Percentiles rank a stretch among this genome's conserved stretches.
Evolutionary conservation across 2,888 invertebrate species (phyloP).

Genomic region (Agriopis marginaria): DNA sequence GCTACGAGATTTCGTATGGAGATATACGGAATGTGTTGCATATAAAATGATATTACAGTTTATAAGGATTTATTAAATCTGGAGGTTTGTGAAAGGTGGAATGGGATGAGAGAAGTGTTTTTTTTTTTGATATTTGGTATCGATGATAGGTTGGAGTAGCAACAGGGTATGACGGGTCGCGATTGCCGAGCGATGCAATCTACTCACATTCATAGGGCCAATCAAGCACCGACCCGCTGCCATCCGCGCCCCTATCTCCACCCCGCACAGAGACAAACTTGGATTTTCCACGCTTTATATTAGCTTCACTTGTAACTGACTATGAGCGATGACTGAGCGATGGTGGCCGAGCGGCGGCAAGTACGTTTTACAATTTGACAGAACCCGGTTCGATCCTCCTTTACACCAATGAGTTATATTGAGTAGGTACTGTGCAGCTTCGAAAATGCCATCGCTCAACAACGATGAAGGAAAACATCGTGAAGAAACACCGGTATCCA

Average conservation of each 20-base stretch:
- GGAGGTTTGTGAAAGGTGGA: slow-evolving; percentile 41
- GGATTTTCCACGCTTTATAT: background rate
- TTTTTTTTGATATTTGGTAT: slow-evolving; percentile 34
- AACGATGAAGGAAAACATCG: too few species aligned
- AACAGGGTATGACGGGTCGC: slow-evolving; percentile 48
- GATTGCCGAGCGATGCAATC: slow-evolving; percentile 72
- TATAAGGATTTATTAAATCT: slow-evolving; percentile 49
- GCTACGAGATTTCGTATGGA: slow-evolving; percentile 72
- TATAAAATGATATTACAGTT: slow-evolving; percentile 51
- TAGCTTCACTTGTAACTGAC: too few species aligned
- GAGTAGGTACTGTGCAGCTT: too few species aligned
- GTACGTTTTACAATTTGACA: too few species aligned
- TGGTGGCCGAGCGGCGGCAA: too few species aligned
- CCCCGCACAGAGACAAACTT: slow-evolving; percentile 48
- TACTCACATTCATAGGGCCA: slow-evolving; percentile 85
- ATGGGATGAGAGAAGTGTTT: slow-evolving; percentile 42
- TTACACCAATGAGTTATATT: too few species aligned
- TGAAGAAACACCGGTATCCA: too few species aligned
- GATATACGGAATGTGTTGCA: slow-evolving; percentile 56
- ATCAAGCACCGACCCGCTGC: slow-evolving; percentile 82
- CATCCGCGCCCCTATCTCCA: slow-evolving; percentile 73
- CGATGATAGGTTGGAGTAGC: slow-evolving; percentile 44
- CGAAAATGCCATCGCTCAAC: too few species aligned
- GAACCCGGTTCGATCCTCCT: too few species aligned
- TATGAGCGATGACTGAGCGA: too few species aligned